Base-by-base conservation (phyloP, 2,113 vertebrate genomes). In the Tyrannus savana region DNA sequence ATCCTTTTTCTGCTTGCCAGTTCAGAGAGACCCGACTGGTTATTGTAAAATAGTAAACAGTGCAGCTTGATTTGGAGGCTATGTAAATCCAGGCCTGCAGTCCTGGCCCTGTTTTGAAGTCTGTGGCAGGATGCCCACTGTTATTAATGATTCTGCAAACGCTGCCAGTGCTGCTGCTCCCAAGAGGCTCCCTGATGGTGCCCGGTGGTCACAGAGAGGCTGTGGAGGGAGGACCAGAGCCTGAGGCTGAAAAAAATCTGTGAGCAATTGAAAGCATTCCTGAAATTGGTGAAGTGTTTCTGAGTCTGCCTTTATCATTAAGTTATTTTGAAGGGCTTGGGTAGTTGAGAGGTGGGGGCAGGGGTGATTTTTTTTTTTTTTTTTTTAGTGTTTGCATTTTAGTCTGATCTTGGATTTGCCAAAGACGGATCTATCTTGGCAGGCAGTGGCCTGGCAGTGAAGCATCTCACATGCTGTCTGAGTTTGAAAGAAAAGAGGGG, bases 251-350 rank as follows among this genome's bases (percentile, higher is more conserved):
- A 67, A 64, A 67, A 84, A 84, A 64, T 56, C 82, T 92, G 76
- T 46, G 90, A 95, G 89, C 87, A 64, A 76, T 27, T 76, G 86
- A 91, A 87, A 90, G 85, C 94, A 89, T 96, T 92, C 96, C 95
- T 97, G 95, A 95, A 81, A 97, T 33, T 73, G 96, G 97, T 97
- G 90, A 84, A 96, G 97, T 96, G 92, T 46, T 96, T 97, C 69
- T 44, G 62, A 89, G 76, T 93, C 97, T 95, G 97, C 94, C 97
- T 97, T 97, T 97, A 96, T 97, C 96, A 88, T 97, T 97, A 97
- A 96, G 94, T 92, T 97, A 46, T 96, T 97, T 96, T 96, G 95
- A 95, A 97, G 82, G 89, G 52, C 30, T 55, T 90, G 86, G 42
- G 73, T 73, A 24, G 74, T n/a, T 31, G 28, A 30, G 25, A 9